Evolutionary conservation across 2,888 invertebrate species (phyloP).

Genomic region (Scaptomyza flava): DNA sequence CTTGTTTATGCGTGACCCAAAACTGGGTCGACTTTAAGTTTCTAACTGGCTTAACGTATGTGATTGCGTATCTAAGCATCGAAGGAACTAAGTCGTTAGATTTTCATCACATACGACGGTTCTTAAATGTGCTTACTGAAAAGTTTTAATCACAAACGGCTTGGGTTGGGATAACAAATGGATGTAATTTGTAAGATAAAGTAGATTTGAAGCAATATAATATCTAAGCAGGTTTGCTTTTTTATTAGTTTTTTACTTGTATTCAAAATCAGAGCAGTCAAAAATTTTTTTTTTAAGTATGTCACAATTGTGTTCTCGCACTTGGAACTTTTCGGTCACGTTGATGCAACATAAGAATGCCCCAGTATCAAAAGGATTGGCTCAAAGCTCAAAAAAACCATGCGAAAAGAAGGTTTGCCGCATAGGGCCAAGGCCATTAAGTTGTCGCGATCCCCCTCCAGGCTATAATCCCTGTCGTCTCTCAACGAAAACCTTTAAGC

Average conservation of each 20-base stretch:
- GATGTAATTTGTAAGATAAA: background rate
- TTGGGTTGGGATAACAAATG: background rate
- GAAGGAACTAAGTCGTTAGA: background rate
- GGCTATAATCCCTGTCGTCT: background rate
- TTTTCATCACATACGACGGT: conserved; percentile 1
- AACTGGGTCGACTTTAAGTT: conserved; percentile 37
- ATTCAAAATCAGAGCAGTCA: background rate
- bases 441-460: background rate
- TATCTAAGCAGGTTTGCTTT: background rate
- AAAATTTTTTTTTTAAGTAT: background rate
- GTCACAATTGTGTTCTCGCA: conserved; percentile 1
- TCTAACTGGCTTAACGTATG: conserved; percentile 29
- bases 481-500: background rate
- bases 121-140: conserved; percentile 1
- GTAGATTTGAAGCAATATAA: background rate
- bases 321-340: background rate
- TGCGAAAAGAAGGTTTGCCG: background rate
- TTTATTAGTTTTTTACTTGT: background rate
- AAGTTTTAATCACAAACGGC: conserved; percentile 1
- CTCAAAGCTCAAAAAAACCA: no score
- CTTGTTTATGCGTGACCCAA: conserved; percentile 48
- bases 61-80: conserved; percentile 7
- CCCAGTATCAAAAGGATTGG: background rate
- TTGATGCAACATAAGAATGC: background rate
- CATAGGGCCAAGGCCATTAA: background rate